Evolutionary conservation across 2,113 vertebrate species (phyloP), one percentile per base, ranked within the genome.

Genomic region (Platanista minor): DNA sequence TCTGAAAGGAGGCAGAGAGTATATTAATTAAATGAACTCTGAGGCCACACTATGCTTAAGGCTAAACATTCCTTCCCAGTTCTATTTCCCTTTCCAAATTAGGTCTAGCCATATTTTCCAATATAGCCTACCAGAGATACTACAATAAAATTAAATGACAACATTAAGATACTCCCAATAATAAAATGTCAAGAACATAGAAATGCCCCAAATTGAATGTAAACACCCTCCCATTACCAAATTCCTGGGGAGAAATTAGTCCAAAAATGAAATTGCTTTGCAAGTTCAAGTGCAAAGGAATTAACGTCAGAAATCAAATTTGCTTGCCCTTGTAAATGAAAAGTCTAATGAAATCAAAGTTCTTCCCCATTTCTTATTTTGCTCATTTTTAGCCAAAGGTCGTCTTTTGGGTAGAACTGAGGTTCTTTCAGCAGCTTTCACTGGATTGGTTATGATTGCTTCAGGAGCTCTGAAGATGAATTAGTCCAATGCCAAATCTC

Each of bases 111-210:
- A 78, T 94, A 74, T 94, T 96, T 97, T 90, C 43, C 23, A 84
- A 31, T 78, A 95, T 78, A 82, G 77, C 52, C 81, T 93, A 97
- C 93, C 33, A 87, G 96, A 97, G 95, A 96, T 85, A 69, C 41
- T 61, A 78, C 18, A 92, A 88, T 96, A 91, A 96, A 97, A 96
- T 96, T 97, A 97, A 96, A 96, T 97, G 93, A 96, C 92, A 97
- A 86, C 72, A 91, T 97, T 94, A 94, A 85, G 90, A 85, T 77
- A 92, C 29, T 92, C 41, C 67, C 71, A 95, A 94, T 96, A 96
- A 97, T 87, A 97, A 97, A 97, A 97, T 95, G 92, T 96, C 88
- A 97, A 78, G 94, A 96, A 95, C 54, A 92, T 43, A 92, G 71
- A 91, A 81, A 92, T 94, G 61, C 43, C 88, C 29, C 69, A 91